Evolutionary conservation across 2,797 vertebrate species (phyloP), one percentile per base, ranked within the genome.

Genomic region (Xenopus petersii): DNA sequence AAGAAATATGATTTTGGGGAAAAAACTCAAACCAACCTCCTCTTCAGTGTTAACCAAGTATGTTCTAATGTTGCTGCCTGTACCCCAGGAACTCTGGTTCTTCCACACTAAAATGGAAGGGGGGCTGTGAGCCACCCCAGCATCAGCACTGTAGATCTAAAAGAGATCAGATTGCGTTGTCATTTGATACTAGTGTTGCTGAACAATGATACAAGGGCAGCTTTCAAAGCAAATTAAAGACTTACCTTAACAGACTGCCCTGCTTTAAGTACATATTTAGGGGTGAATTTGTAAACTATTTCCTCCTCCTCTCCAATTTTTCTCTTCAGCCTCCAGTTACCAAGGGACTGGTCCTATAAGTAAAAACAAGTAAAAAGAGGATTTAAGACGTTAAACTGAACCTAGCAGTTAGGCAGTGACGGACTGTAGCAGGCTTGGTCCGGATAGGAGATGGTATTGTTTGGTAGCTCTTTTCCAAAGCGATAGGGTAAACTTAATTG

Each of bases 81-180:
- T 91, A 59, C 94, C 96, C 98, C 97, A 99, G 81, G 93, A 94
- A 81, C 85, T 88, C 88, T 99, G 97, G 70, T 86, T 95, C 86
- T 96, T 98, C 98, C 98, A 99, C 82, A 99, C 88, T 0, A 99
- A 87, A 30, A 96, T 92, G 46, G 94, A 88, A 0, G 98, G 98
- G 0, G 97, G 98, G 62, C 93, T 92, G 12, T 98, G 98, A 75
- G 94, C 81, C 12, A 96, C 87, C 0, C 96, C 96, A 0, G 96
- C 93, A 64, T 95, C 93, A 11, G 95, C 92, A 74, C 94, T 93
- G 96, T 97, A 99, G 24, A 99, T 94, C 98, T 99, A 70, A 0
- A 33, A 71, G 7, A 56, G 9, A 56, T 56, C 8, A 17, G 13
- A 56, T 56, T 16, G n/a, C 7, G 1, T 56, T 17, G 15, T 8